Percentiles rank a stretch among this genome's conserved stretches.
Evolutionary conservation across 2,797 vertebrate species (phyloP).

Genomic region (Cossypha polioptera): DNA sequence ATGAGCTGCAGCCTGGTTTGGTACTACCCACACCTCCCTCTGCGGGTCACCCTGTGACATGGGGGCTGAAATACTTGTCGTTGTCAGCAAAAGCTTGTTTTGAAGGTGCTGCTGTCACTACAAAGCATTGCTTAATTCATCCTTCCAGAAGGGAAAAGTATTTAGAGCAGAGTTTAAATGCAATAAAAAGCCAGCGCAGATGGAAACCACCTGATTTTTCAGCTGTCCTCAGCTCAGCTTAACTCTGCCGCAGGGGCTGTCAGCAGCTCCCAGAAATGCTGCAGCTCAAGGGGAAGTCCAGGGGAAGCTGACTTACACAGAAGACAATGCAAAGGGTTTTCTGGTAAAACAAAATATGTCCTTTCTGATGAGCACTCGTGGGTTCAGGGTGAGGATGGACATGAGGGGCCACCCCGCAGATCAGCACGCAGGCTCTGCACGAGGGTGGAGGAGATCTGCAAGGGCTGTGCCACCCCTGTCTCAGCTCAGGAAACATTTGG

Average conservation of each 20-base stretch:
- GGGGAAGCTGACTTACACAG: background rate
- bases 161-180: constrained; percentile 40
- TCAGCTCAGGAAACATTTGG: background rate
- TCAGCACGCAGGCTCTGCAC: rapidly evolving
- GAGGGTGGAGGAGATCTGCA: background rate
- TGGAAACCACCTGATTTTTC: background rate
- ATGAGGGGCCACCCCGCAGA: background rate
- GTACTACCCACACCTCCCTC: background rate
- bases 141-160: background rate
- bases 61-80: background rate
- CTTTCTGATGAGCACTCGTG: rapidly evolving
- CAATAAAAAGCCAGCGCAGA: background rate
- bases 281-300: background rate
- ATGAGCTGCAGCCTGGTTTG: background rate
- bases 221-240: background rate
- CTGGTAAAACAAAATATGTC: background rate
- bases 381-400: background rate
- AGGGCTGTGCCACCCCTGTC: background rate
- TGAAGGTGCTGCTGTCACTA: background rate
- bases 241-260: background rate
- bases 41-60: rapidly evolving
- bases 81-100: constrained; percentile 7
- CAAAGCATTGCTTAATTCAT: constrained; percentile 17
- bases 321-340: background rate
- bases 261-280: background rate